Evolutionary conservation across 1,140 invertebrate species (phyloP).

Genomic region (Ectropis grisescens): DNA sequence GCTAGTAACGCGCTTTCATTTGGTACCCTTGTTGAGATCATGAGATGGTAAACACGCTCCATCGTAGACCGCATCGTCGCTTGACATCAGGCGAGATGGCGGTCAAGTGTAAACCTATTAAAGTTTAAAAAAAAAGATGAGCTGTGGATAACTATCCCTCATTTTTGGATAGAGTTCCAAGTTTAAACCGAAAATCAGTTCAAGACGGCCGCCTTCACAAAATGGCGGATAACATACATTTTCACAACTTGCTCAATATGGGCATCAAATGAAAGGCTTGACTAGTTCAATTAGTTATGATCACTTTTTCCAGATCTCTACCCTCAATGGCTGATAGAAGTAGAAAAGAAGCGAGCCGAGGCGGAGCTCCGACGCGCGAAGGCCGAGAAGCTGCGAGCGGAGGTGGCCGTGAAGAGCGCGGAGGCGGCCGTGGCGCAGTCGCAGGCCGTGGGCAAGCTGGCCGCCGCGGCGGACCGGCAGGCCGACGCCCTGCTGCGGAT

Average conservation of each 20-base stretch:
- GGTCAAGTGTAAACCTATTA: too few species aligned
- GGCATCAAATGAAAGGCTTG: too few species aligned
- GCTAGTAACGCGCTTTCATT: neutral
- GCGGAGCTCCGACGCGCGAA: constrained; percentile 35
- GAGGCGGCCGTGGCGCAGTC: constrained; percentile 33
- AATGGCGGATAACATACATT: too few species aligned
- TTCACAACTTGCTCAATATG: too few species aligned
- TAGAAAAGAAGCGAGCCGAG: constrained; percentile 40
- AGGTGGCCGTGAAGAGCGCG: constrained; percentile 22
- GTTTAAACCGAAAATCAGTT: neutral
- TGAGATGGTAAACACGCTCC: too few species aligned
- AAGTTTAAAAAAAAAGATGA: too few species aligned
- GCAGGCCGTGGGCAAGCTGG: constrained; percentile 28
- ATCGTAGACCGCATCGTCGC: too few species aligned
- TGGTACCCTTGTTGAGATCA: neutral
- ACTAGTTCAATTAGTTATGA: neutral
- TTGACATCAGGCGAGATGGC: too few species aligned
- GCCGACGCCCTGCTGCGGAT: constrained; percentile 35
- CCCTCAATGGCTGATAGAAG: constrained; percentile 46
- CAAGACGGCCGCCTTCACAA: neutral
- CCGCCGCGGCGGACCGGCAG: constrained; percentile 26
- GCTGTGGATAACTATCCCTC: too few species aligned
- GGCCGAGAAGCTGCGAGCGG: constrained; percentile 32
- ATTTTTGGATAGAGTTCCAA: too few species aligned
- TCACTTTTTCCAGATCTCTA: constrained; percentile 25